phyloP scores from a whole-genome alignment of 2,888 invertebrate genomes.

The Athalia cordata region DNA sequence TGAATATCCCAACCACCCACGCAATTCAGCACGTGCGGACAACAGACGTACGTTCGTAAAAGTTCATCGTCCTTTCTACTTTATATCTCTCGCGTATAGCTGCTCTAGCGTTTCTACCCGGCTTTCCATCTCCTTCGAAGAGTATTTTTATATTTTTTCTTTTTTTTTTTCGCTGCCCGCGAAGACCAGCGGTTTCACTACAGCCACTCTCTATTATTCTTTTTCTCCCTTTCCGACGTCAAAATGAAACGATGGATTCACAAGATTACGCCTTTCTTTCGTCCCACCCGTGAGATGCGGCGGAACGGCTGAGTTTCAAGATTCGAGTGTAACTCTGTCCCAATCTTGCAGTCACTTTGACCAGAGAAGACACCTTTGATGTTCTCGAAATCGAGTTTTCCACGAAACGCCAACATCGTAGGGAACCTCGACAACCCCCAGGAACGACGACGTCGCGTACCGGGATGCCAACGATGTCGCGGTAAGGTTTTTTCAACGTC shows the following conservation, averaged over 20 bases:
- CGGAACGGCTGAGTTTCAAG: background rate
- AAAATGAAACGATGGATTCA: slow-evolving; percentile 31
- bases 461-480: slow-evolving; percentile 5
- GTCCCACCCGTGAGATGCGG: background rate
- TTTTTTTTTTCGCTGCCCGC: background rate
- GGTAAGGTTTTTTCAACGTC: slow-evolving; percentile 8
- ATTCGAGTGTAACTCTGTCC: slow-evolving; percentile 32
- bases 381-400: slow-evolving; percentile 55
- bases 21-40: slow-evolving; percentile 12
- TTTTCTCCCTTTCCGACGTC: background rate
- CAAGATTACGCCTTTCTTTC: slow-evolving; percentile 31
- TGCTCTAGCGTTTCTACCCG: slow-evolving; percentile 1
- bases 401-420: slow-evolving; percentile 25
- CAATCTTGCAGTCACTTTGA: slow-evolving; percentile 43
- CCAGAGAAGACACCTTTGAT: slow-evolving; percentile 54
- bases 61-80: slow-evolving; percentile 15
- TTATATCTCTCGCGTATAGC: background rate
- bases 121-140: slow-evolving; percentile 15
- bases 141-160: background rate
- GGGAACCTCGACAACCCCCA: slow-evolving; percentile 17
- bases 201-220: slow-evolving; percentile 25
- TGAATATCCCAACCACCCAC: background rate
- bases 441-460: background rate
- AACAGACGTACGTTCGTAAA: slow-evolving; percentile 25
- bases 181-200: background rate